Percentiles rank a stretch among this genome's conserved stretches.
Evolutionary conservation across 2,888 invertebrate genomes (phyloP).

Genomic region (Cremastinae sp.): DNA sequence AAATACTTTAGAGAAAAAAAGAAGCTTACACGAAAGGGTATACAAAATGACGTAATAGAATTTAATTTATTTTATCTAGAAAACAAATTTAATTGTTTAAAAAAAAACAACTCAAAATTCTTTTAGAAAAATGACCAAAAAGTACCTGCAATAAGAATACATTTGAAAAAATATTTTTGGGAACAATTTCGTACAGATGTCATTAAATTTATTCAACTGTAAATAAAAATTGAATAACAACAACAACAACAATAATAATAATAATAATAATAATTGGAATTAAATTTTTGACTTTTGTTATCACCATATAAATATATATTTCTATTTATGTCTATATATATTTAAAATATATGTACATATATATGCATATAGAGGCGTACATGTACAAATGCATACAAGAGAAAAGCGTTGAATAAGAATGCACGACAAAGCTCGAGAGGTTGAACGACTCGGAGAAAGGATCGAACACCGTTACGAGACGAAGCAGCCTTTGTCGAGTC

Average conservation of each 20-base stretch:
- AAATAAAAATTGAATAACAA: too few species aligned
- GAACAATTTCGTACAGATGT: too few species aligned
- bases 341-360: background rate
- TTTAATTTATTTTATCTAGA: too few species aligned
- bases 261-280: background rate
- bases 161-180: too few species aligned
- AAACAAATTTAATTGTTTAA: too few species aligned
- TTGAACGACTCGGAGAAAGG: conserved; percentile 43
- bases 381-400: background rate
- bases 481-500: conserved; percentile 42
- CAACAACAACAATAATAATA: background rate
- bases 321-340: background rate
- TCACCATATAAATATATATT: background rate
- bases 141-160: too few species aligned
- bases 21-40: too few species aligned
- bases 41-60: too few species aligned
- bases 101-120: too few species aligned
- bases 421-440: conserved; percentile 28
- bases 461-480: conserved; percentile 47
- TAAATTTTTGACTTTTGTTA: background rate
- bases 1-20: too few species aligned
- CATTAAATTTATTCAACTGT: too few species aligned
- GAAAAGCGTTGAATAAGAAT: conserved; percentile 44
- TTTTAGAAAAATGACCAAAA: too few species aligned
- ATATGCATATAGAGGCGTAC: conserved; percentile 1